Percentiles rank a stretch among this genome's conserved stretches.
Conservation (phyloP, 2,888 invertebrate genomes). For the Schizaphis graminum region DNA sequence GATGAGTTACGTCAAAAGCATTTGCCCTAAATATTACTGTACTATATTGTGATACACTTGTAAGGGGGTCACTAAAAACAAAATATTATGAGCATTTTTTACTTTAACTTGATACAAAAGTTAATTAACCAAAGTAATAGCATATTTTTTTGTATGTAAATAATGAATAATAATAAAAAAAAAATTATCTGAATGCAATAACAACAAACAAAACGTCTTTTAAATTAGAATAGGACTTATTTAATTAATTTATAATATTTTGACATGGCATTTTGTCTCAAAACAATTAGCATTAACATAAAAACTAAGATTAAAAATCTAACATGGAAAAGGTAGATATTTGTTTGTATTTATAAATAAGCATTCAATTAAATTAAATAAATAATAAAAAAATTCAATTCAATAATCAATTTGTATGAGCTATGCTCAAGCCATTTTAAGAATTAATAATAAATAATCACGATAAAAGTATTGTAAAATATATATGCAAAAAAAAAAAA, state of each 20-base stretch:
- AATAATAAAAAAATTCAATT: constrained; percentile 15
- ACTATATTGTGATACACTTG: constrained; percentile 15
- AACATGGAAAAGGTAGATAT: neutral
- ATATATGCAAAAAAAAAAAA: constrained; percentile 26
- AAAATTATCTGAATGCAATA: neutral
- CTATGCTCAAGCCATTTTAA: neutral
- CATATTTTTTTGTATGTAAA: neutral
- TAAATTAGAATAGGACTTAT: neutral
- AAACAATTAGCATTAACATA: neutral
- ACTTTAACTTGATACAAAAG: constrained; percentile 32
- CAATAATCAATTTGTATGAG: constrained; percentile 1
- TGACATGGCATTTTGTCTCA: neutral
- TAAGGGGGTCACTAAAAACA: neutral
- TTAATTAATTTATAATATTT: neutral
- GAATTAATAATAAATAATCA: constrained; percentile 40
- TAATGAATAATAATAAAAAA: neutral
- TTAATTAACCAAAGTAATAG: constrained; percentile 20
- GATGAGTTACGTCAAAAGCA: constrained; percentile 28
- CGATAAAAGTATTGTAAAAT: neutral
- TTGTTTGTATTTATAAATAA: neutral
- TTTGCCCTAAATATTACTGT: neutral
- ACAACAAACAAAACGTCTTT: neutral
- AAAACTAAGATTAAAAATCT: constrained; percentile 5
- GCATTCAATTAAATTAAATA: constrained; percentile 12
- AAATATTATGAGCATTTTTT: constrained; percentile 12